phyloP scores from a whole-genome alignment of 1,140 invertebrate genomes.

The Bombus fervidus region DNA sequence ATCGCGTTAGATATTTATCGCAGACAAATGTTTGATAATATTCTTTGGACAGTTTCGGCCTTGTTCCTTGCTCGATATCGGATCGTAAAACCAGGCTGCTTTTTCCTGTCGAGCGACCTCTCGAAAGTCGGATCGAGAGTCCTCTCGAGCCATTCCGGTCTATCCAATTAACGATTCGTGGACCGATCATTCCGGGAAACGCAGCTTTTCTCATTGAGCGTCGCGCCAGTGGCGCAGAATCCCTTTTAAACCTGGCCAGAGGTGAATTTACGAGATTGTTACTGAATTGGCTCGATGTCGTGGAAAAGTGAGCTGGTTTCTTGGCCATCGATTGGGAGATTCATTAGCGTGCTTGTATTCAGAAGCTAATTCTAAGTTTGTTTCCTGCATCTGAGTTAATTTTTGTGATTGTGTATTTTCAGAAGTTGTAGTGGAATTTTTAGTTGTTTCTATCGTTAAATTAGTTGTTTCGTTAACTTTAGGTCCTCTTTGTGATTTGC shows the following conservation, averaged over 20 bases:
- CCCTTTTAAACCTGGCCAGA: neutral
- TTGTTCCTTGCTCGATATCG: neutral
- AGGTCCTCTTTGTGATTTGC: no score
- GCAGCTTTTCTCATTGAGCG: constrained; percentile 13
- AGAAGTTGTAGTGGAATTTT: neutral
- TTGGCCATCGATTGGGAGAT: constrained; percentile 2
- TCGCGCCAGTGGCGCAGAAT: neutral
- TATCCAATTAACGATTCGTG: constrained; percentile 43
- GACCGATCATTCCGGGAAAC: constrained; percentile 4
- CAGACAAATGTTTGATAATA: neutral
- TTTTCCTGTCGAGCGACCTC: constrained; percentile 3
- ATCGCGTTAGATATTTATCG: neutral
- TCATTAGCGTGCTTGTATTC: neutral
- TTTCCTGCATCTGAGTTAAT: neutral
- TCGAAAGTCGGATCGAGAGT: constrained; percentile 26
- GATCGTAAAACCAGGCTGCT: neutral
- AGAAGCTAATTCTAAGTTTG: neutral
- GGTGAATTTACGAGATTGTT: neutral
- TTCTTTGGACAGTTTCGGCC: neutral
- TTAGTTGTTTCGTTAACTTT: neutral
- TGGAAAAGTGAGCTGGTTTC: neutral
- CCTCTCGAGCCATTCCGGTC: constrained; percentile 20
- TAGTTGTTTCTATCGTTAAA: neutral
- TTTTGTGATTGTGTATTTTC: neutral
- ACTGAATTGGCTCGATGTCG: constrained; percentile 7